phyloP scores from a whole-genome alignment of 1,140 invertebrate genomes.

The Magallana gigas region DNA sequence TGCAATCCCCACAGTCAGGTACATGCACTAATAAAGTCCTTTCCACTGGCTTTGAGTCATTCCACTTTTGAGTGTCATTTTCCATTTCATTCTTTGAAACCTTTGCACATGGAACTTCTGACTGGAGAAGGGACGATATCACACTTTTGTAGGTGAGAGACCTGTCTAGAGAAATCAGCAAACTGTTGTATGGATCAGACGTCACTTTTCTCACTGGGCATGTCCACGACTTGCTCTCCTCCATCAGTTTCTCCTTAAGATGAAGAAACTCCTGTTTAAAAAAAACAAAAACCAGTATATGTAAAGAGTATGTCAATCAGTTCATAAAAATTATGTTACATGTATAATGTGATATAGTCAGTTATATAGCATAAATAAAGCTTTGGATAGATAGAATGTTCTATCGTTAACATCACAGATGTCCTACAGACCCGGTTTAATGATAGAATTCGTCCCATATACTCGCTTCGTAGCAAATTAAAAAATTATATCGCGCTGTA shows the following conservation, averaged over 20 bases:
- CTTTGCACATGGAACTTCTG: neutral
- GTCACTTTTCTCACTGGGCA: neutral
- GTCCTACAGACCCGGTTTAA: too few relatives aligned
- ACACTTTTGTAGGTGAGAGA: neutral
- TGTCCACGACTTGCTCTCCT: neutral
- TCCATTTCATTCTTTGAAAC: neutral
- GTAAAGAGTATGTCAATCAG: too few relatives aligned
- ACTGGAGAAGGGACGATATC: conserved; percentile 5
- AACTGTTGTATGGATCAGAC: conserved; percentile 18
- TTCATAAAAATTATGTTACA: too few relatives aligned
- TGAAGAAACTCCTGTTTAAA: neutral
- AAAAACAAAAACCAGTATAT: neutral
- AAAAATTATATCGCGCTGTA: too few relatives aligned
- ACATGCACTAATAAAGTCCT: conserved; percentile 14
- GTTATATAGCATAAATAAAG: too few relatives aligned
- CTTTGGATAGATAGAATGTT: too few relatives aligned
- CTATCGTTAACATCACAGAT: too few relatives aligned
- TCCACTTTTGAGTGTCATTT: neutral
- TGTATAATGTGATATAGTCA: too few relatives aligned
- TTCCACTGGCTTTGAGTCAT: neutral
- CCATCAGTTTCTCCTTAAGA: neutral
- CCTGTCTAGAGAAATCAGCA: conserved; percentile 11
- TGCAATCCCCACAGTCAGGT: neutral
- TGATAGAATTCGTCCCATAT: too few relatives aligned
- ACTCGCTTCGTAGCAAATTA: too few relatives aligned